Evolutionary conservation across 2,888 invertebrate species (phyloP).

Genomic region (Plebejus argus): DNA sequence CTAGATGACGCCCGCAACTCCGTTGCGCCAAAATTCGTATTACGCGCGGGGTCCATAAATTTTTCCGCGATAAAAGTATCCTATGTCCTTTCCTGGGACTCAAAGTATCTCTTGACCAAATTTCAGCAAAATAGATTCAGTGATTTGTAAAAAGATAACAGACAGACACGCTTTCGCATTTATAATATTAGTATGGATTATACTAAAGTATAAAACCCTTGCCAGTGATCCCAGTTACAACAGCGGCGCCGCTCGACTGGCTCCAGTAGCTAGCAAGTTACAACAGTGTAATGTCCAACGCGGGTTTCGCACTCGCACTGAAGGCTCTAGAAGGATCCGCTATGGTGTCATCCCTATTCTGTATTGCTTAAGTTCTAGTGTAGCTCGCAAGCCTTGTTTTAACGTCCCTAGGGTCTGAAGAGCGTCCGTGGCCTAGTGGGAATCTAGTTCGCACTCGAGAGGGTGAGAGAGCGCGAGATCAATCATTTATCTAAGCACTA

Average conservation of each 20-base stretch:
- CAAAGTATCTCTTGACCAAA: too few relatives aligned
- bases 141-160: not conserved
- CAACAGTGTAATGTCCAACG: not conserved
- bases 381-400: not conserved
- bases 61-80: too few relatives aligned
- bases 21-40: not conserved
- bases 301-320: not conserved
- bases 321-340: not conserved
- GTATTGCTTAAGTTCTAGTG: not conserved
- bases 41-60: too few relatives aligned
- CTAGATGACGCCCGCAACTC: too few relatives aligned
- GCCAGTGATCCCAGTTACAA: not conserved
- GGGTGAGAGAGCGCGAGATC: too few relatives aligned
- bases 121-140: too few relatives aligned
- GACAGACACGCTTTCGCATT: not conserved
- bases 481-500: too few relatives aligned
- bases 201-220: not conserved
- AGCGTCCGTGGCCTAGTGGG: too few relatives aligned
- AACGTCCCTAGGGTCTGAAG: too few relatives aligned
- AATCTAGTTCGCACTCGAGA: too few relatives aligned
- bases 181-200: not conserved
- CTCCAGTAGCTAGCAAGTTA: not conserved
- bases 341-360: not conserved
- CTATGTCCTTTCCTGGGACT: too few relatives aligned
- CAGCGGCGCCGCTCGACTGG: conserved; percentile 3